Evolutionary conservation across 2,113 vertebrate species (phyloP).

Genomic region (Ophiodon elongatus): DNA sequence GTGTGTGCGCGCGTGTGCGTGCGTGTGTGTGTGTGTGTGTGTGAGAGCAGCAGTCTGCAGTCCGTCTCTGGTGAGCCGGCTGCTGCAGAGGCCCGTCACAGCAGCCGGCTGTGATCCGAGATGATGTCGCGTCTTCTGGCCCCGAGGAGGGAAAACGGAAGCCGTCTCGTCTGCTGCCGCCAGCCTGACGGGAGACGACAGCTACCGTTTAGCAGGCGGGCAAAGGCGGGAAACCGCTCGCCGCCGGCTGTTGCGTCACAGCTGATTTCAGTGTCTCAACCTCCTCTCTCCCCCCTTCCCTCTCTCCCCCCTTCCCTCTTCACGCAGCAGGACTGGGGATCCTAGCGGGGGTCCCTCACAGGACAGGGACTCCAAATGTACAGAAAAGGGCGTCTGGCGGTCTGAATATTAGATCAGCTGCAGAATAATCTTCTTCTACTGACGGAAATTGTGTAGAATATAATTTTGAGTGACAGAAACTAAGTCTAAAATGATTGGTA

Average conservation of each 20-base stretch:
- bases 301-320: not conserved
- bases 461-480: not conserved
- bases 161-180: slow-evolving; percentile 46
- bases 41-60: slow-evolving; percentile 4
- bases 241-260: slow-evolving; percentile 57
- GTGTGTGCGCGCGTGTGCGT: not conserved
- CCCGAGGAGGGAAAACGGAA: slow-evolving; percentile 38
- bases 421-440: not conserved
- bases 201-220: slow-evolving; percentile 62
- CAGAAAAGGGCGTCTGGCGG: not conserved
- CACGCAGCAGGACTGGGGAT: not conserved
- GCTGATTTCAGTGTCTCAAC: slow-evolving; percentile 17
- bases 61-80: slow-evolving; percentile 36
- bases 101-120: slow-evolving; percentile 58
- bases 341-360: not conserved
- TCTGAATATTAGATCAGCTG: not conserved
- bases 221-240: slow-evolving; percentile 35
- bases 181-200: slow-evolving; percentile 64
- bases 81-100: slow-evolving; percentile 48
- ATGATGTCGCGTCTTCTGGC: slow-evolving; percentile 65
- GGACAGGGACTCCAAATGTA: slow-evolving; percentile 7
- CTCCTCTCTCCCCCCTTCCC: not conserved
- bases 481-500: not conserved
- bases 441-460: too few relatives aligned
- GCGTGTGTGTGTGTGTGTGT: slow-evolving; percentile 8